Conservation (phyloP, 2,113 vertebrate species). For the Caloenas nicobarica region DNA sequence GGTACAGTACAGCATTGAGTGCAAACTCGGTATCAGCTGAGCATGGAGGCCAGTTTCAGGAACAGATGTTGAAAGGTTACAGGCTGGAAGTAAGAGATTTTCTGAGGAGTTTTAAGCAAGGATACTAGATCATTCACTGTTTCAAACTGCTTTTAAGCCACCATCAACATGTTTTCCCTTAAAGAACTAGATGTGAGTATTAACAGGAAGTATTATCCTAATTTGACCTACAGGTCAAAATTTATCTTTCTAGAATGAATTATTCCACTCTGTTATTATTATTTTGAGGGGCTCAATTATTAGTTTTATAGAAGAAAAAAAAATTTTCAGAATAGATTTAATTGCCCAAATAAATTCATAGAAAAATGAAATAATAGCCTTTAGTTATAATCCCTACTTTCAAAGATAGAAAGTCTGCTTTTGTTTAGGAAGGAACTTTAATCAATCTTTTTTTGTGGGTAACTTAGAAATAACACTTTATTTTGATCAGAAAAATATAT, state of each 20-base stretch:
- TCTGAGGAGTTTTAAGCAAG: neutral
- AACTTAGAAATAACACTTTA: neutral
- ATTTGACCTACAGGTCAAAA: neutral
- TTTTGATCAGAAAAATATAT: conserved; percentile 20
- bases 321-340: neutral
- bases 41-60: neutral
- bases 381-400: neutral
- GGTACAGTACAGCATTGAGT: neutral
- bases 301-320: neutral
- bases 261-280: neutral
- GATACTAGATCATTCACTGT: neutral
- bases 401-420: neutral
- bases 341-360: neutral
- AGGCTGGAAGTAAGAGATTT: neutral
- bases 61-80: neutral
- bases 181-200: neutral
- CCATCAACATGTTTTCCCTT: neutral
- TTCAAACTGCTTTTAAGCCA: neutral
- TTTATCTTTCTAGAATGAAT: neutral
- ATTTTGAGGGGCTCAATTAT: neutral
- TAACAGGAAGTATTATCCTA: neutral
- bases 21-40: neutral
- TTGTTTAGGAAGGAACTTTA: conserved; percentile 14
- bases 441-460: neutral
- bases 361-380: neutral